phyloP scores from a whole-genome alignment of 2,797 vertebrate species.

The Amblyopsis hoosieri region DNA sequence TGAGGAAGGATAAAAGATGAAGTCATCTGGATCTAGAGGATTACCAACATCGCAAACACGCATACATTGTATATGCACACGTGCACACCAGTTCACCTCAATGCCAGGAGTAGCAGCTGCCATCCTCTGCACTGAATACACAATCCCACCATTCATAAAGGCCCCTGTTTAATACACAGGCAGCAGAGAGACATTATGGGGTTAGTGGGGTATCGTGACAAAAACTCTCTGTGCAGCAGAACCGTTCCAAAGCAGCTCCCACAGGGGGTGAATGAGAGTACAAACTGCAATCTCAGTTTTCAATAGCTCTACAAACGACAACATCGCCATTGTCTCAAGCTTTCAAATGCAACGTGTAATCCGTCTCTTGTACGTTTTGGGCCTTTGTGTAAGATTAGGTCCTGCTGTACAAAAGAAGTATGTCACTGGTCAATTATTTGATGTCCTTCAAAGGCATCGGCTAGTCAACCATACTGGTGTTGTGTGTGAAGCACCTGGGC shows the following conservation, averaged over 20 bases:
- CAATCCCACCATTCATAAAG: constrained; percentile 66
- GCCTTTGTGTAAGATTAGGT: background rate
- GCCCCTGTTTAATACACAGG: constrained; percentile 52
- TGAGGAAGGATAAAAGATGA: constrained; percentile 47
- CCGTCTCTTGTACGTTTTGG: background rate
- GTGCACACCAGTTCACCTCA: constrained; percentile 43
- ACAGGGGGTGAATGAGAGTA: background rate
- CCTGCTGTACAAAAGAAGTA: background rate
- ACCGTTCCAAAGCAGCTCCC: background rate
- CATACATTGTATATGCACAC: constrained; percentile 46
- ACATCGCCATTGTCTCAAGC: background rate
- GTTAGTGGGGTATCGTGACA: constrained; percentile 21
- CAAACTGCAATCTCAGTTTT: background rate
- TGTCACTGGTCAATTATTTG: background rate
- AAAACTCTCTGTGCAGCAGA: constrained; percentile 10
- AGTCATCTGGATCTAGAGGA: constrained; percentile 62
- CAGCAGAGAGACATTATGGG: constrained; percentile 40
- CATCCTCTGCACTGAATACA: constrained; percentile 52
- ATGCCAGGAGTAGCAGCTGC: constrained; percentile 49
- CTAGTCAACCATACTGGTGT: background rate
- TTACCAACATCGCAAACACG: constrained; percentile 50
- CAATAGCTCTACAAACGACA: background rate
- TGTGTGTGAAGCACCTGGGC: background rate
- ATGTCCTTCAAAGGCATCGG: background rate
- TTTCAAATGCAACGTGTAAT: background rate